These are phyloP conservation scores for Exaiptasia diaphana DNA, from an alignment of 64 coral and sea anemone species.

Conservation along the genomic window DNA sequence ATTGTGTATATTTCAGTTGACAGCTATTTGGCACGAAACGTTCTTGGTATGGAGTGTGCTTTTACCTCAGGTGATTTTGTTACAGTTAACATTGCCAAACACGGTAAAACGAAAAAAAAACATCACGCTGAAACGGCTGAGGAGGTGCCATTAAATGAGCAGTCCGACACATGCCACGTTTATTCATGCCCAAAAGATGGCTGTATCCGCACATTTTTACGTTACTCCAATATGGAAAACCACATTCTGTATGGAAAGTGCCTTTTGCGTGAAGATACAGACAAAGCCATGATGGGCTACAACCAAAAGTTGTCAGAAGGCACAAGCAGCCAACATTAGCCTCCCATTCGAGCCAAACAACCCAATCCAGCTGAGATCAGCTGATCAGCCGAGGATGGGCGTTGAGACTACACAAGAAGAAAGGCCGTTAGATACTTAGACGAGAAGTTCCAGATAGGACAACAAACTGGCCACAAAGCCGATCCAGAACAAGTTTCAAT, in stretches of 20 bases:
- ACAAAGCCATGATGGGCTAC: slow-evolving; percentile 34
- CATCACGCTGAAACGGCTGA: too few species aligned
- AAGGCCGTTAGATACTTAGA: slow-evolving; percentile 55
- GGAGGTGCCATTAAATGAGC: too few species aligned
- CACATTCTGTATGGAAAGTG: slow-evolving; percentile 43
- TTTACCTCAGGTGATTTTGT: too few species aligned
- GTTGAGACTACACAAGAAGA: not conserved
- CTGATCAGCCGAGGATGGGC: slow-evolving; percentile 22
- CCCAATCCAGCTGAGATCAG: not conserved
- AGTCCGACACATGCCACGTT: too few species aligned
- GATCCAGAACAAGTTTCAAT: slow-evolving; percentile 37
- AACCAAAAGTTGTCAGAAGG: slow-evolving; percentile 15
- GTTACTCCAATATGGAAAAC: slow-evolving; percentile 3
- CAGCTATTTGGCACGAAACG: too few species aligned
- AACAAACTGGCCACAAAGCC: slow-evolving; percentile 43
- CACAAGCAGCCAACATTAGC: slow-evolving; percentile 14
- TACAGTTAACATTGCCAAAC: too few species aligned
- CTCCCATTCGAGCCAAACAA: not conserved
- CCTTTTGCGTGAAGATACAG: slow-evolving; percentile 15
- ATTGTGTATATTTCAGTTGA: too few species aligned
- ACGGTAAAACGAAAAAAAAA: too few species aligned
- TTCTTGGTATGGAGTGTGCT: too few species aligned
- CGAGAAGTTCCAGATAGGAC: slow-evolving; percentile 59
- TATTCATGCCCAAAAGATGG: slow-evolving; percentile 42
- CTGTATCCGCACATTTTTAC: slow-evolving; percentile 33